Evolutionary conservation across 2,888 invertebrate genomes (phyloP), one percentile per base, ranked within the genome.

Genomic region (Flabesymbios commensalis): DNA sequence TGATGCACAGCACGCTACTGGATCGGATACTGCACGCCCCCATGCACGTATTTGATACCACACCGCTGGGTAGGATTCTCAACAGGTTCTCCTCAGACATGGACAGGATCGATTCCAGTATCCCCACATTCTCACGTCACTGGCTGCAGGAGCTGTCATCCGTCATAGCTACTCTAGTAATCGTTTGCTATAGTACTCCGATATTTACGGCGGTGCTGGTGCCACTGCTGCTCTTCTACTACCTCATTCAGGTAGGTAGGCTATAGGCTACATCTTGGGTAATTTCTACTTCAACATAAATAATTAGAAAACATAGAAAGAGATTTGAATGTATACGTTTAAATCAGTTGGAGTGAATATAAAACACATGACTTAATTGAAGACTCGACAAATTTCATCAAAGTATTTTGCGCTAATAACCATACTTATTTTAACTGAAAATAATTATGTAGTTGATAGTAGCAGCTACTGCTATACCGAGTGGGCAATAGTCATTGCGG

Each of bases 81-180:
- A 78, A 78, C 57, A 69, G 69, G 10, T 78, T 77, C 65, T 74
- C 75, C 53, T 73, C 74, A 53, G 77, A 74, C 51, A 59, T 79
- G 4, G 79, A 79, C 60, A 65, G 69, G 1, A 45, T 78, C 42
- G 77, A 77, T 59, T 55, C 57, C n/a, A 63, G 61, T 49, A 57
- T 70, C 61, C 71, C 72, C 1, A 53, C 64, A 24, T 66, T 66
- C 5, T 61, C 70, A 24, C 61, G 70, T 28, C 66, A 68, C 4
- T 76, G 74, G 70, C 33, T 76, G 24, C 61, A 58, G 22, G 70
- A 70, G 42, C 48, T 74, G 1, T 55, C 75, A 1, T 64, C 59
- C 24, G 73, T 75, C 28, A 7, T 76, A 3, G 56, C 70, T 1
- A 76, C 77, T 4, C 61, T 76, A 1, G 47, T 78, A 22, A 70